Evolutionary conservation across 2,888 invertebrate species (phyloP), one percentile per base, ranked within the genome.

Genomic region (Lasius fuliginosus): DNA sequence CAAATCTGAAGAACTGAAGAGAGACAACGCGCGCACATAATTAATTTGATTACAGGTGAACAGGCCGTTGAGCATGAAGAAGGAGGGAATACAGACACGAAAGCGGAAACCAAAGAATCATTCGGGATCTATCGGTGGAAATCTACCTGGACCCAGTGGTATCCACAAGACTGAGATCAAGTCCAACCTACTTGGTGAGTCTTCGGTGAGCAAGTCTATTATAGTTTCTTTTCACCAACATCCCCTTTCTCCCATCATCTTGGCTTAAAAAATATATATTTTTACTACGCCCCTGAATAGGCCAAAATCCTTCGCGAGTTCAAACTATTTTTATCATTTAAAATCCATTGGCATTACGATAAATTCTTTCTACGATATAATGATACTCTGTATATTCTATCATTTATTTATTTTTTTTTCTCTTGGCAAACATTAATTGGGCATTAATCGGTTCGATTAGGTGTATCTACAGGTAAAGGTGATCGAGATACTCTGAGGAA

Each of bases 61-160:
- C 95, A 97, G 99, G 89, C 99, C 99, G 77, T 96, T 98, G 91
- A 98, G 99, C 92, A 99, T 99, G 99, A 99, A 99, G 95, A 99
- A 99, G 95, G 99, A 99, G 90, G 99, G 99, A 68, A 99, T 99
- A 94, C 99, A 99, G 95, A 99, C 99, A 76, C 96, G 99, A 88
- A 99, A 99, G 95, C 96, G 99, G 86, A 99, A 99, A 94, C 98
- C 98, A 65, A 98, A 98, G 95, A 97, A 95, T 91, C 94, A 94
- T 46, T 87, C 94, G 8, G 92, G 87, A 53, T n/a, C 53, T 6
- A 92, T 94, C 64, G 87, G 92, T 30, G 90, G 92, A 46, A 92
- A 83, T 86, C 65, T 90, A 83, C 87, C 85, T 5, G 93, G 94
- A 40, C 90, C 94, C 12, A 94, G 94, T 67, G 93, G 93, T 33